Percentiles rank a stretch among this genome's conserved stretches.
These are phyloP conservation scores for Erebia palarica DNA, from an alignment of 2,888 invertebrate species.

Conservation along the genomic window DNA sequence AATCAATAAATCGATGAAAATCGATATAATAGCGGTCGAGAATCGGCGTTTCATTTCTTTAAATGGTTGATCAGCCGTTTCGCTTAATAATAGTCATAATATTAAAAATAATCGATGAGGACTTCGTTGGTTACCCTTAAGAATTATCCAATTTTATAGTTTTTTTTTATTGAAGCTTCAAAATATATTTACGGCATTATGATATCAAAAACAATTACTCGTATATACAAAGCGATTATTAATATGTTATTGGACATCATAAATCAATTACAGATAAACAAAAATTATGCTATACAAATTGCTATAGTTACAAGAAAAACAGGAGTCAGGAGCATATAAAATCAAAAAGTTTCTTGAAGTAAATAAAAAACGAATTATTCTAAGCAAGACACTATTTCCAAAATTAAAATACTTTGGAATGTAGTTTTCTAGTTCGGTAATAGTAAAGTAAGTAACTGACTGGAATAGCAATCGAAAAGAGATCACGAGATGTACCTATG, in stretches of 20 bases:
- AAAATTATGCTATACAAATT: too few relatives aligned
- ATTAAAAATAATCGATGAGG: constrained; percentile 64
- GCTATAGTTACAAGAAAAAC: too few relatives aligned
- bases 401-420: not conserved
- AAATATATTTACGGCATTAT: constrained; percentile 16
- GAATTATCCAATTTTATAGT: constrained; percentile 40
- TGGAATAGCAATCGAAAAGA: constrained; percentile 44
- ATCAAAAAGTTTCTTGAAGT: too few relatives aligned
- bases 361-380: too few relatives aligned
- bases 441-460: constrained; percentile 1
- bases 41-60: constrained; percentile 81
- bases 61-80: constrained; percentile 80
- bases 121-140: constrained; percentile 55
- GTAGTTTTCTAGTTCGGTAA: constrained; percentile 1
- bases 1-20: constrained; percentile 82
- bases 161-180: constrained; percentile 20
- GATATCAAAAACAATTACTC: too few relatives aligned
- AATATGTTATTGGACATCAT: not conserved
- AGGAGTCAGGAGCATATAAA: too few relatives aligned
- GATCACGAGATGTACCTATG: constrained; percentile 44
- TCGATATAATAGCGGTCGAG: constrained; percentile 75
- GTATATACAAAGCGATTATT: not conserved
- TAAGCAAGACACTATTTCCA: too few relatives aligned
- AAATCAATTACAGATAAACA: too few relatives aligned
- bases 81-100: constrained; percentile 79